Conservation (phyloP, 2,888 invertebrate genomes). For the Physocephala rufipes region DNA sequence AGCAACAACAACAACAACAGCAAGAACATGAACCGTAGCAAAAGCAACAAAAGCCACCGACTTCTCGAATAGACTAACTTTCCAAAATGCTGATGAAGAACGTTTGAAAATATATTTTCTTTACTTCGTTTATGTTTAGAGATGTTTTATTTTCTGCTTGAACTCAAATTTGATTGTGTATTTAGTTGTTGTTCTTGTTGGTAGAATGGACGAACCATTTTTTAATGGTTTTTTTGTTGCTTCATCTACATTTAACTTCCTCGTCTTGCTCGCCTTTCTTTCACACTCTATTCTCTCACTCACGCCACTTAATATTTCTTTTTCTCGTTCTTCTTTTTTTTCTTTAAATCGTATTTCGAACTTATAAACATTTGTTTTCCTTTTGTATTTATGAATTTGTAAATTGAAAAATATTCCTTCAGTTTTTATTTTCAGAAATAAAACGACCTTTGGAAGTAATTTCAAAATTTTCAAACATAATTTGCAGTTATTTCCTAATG, state of each 20-base stretch:
- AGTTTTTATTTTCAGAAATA: slow-evolving; percentile 10
- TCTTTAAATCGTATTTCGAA: not conserved
- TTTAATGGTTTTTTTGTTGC: slow-evolving; percentile 3
- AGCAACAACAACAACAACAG: not conserved
- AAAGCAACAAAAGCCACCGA: slow-evolving; percentile 20
- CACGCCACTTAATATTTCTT: not conserved
- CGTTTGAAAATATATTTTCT: slow-evolving; percentile 11
- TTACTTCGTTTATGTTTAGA: slow-evolving; percentile 7
- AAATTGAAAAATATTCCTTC: slow-evolving; percentile 25
- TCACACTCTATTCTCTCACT: not conserved
- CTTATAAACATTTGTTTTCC: not conserved
- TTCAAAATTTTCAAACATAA: not conserved
- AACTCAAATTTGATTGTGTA: not conserved
- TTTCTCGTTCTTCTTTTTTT: too few species aligned
- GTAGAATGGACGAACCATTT: not conserved
- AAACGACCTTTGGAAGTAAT: not conserved
- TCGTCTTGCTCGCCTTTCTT: slow-evolving; percentile 25
- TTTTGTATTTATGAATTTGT: not conserved
- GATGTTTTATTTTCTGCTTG: not conserved
- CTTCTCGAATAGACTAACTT: not conserved
- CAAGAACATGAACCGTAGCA: slow-evolving; percentile 7
- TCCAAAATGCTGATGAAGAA: slow-evolving; percentile 20
- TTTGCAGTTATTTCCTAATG: not conserved
- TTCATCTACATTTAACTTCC: slow-evolving; percentile 22
- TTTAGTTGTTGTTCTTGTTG: slow-evolving; percentile 13